Evolutionary conservation across 53 echinoderm and acorn worm genomes (phyloP).

Genomic region (Echinometra lucunter): DNA sequence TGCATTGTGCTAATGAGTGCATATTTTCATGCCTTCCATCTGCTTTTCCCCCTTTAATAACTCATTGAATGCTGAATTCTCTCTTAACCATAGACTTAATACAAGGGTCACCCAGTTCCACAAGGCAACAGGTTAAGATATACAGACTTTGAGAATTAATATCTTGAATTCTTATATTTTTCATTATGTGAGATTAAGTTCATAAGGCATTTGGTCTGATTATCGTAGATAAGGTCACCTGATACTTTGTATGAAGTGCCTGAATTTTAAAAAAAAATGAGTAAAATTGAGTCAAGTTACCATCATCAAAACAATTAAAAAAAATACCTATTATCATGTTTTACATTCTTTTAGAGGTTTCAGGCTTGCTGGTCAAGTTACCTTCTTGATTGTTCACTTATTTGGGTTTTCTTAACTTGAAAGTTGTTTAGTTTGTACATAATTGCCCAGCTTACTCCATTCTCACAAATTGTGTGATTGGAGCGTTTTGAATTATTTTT

Average conservation of each 20-base stretch:
- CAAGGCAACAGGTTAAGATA: too few species aligned
- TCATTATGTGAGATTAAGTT: too few species aligned
- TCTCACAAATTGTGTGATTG: not conserved
- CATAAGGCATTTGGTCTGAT: too few species aligned
- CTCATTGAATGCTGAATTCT: too few species aligned
- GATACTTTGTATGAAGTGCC: not conserved
- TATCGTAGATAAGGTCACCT: too few species aligned
- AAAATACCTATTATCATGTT: not conserved
- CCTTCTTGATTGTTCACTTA: not conserved
- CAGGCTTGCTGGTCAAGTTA: conserved; percentile 35
- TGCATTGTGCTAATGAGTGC: not conserved
- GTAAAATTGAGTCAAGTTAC: not conserved
- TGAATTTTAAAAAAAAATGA: not conserved
- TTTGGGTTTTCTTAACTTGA: not conserved
- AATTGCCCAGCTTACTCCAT: not conserved
- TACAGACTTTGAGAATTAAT: too few species aligned
- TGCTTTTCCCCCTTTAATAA: too few species aligned
- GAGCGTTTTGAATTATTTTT: not conserved
- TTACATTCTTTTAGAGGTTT: not conserved
- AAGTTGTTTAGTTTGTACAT: conserved; percentile 36
- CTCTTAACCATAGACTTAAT: too few species aligned
- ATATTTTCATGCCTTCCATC: not conserved
- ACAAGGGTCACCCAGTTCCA: too few species aligned
- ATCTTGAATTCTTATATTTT: too few species aligned
- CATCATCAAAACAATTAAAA: not conserved